Evolutionary conservation across 2,888 invertebrate genomes (phyloP).

Genomic region (Molorchus minor): DNA sequence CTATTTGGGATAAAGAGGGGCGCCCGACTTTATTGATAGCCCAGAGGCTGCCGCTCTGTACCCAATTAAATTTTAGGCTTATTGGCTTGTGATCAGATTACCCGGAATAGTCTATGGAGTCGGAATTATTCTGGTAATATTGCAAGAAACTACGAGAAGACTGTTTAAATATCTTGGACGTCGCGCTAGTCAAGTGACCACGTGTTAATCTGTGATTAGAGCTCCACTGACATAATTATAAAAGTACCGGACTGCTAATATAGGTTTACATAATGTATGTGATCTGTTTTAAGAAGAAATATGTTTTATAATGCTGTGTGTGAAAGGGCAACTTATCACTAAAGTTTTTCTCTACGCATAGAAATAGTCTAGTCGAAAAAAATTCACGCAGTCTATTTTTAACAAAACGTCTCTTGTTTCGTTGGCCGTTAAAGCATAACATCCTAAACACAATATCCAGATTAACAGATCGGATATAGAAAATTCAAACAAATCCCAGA

Average conservation of each 20-base stretch:
- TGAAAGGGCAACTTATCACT: conserved; percentile 31
- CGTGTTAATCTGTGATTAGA: conserved; percentile 63
- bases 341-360: conserved; percentile 9
- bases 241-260: conserved; percentile 57
- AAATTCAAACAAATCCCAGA: no score
- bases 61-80: conserved; percentile 21
- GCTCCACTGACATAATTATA: conserved; percentile 57
- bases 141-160: conserved; percentile 37
- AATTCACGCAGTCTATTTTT: background rate
- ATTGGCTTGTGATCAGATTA: conserved; percentile 18
- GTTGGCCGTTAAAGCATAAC: background rate
- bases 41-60: background rate
- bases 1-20: background rate
- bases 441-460: no score
- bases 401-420: background rate
- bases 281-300: conserved; percentile 55
- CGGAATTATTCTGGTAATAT: conserved; percentile 24
- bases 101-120: conserved; percentile 25
- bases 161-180: conserved; percentile 54
- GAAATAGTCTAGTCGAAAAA: background rate
- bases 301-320: conserved; percentile 37
- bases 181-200: conserved; percentile 64
- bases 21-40: background rate
- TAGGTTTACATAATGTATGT: conserved; percentile 55
- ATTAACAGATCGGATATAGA: no score